Percentiles rank a stretch among this genome's conserved stretches.
Conservation (phyloP, 2,888 invertebrate genomes). For the Drosophila melanosoma region DNA sequence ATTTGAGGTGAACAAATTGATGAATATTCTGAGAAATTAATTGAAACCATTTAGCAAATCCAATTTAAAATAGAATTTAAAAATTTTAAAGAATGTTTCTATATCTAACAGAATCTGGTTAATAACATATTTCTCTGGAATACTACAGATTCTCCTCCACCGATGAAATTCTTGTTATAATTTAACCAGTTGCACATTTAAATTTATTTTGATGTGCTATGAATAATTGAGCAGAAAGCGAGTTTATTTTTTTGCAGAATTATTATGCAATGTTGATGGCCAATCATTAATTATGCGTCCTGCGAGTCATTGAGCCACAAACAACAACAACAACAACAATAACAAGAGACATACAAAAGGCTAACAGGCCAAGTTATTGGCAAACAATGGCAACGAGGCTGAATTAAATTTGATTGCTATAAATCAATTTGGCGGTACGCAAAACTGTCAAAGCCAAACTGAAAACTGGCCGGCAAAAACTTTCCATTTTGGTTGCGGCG, state of each 20-base stretch:
- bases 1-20: neutral
- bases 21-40: neutral
- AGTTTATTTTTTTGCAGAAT: neutral
- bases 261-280: constrained; percentile 24
- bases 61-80: too few species aligned
- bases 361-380: constrained; percentile 22
- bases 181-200: neutral
- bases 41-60: too few species aligned
- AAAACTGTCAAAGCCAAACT: constrained; percentile 51
- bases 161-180: neutral
- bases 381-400: constrained; percentile 46
- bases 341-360: neutral
- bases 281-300: constrained; percentile 55
- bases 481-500: constrained; percentile 66
- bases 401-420: constrained; percentile 50
- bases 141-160: neutral
- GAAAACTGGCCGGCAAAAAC: constrained; percentile 44
- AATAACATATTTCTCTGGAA: neutral
- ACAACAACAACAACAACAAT: constrained; percentile 5
- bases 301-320: constrained; percentile 15
- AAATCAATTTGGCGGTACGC: constrained; percentile 66
- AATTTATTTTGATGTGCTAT: neutral
- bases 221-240: constrained; percentile 36
- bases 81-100: too few species aligned
- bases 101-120: too few species aligned